Base-by-base conservation (phyloP, 1,140 invertebrate genomes). In the Prorops nasuta region DNA sequence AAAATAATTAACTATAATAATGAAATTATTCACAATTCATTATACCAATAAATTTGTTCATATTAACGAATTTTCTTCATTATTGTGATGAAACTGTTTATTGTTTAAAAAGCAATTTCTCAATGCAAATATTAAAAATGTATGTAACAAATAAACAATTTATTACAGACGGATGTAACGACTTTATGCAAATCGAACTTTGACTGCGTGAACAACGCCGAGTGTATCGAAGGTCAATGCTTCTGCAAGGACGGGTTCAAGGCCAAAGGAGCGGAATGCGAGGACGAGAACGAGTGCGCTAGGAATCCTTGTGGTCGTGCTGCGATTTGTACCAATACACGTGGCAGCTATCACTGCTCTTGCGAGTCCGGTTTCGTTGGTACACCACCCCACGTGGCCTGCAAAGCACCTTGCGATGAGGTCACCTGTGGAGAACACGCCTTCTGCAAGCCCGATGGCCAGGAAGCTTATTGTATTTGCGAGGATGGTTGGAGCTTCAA, bases 401-500 rank as follows among this genome's bases (percentile, higher is more conserved):
- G 92, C 69, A 91, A 92, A 82, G 91, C 91, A 57, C 92, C 92
- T 0, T 96, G 93, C 68, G 91, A 94, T 70, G 90, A 92, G 71
- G 89, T 96, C 0, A 86, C 87, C 64, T 96, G 93, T 66, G 90
- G 91, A 7, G 80, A 84, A 9, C 92, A 96, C 66, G 90, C 93
- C 3, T 92, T 83, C 65, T 96, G 93, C 63, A 92, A 94, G 68
- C 84, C 89, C 0, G 90, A 94, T 56, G 91, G 90, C 21, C 82
- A 86, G 36, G 92, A 94, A 72, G 92, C 91, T 1, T 94, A 92
- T 63, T 96, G 93, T 57, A 89, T 94, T 37, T 96, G 93, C 66
- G 90, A 96, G 66, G 89, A 93, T 42, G 93, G 93, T 0, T 96
- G 91, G 90, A 94, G 90, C 1, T 96, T 91, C 64, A 87, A 94